phyloP scores from a whole-genome alignment of 92 coral and sea anemone genomes.

The Ricordea florida region DNA sequence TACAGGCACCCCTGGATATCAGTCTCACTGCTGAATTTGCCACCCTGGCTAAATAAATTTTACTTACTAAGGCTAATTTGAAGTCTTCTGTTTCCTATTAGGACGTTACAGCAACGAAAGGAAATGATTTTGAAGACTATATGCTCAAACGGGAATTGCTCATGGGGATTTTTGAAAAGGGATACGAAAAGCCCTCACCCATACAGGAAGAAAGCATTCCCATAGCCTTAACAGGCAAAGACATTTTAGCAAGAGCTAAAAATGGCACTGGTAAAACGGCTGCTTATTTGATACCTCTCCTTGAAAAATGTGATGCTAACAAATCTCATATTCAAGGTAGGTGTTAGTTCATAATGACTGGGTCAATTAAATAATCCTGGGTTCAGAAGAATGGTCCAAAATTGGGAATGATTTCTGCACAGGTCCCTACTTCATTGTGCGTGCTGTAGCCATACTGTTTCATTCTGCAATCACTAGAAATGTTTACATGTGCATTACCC shows the following conservation, averaged over 20 bases:
- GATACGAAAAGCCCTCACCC: constrained; percentile 96
- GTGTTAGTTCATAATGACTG: background rate
- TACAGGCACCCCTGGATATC: too few relatives aligned
- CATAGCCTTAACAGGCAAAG: constrained; percentile 94
- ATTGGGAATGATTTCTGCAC: too few relatives aligned
- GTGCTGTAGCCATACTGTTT: too few relatives aligned
- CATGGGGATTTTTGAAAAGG: constrained; percentile 99
- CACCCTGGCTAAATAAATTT: too few relatives aligned
- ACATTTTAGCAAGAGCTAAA: constrained; percentile 97
- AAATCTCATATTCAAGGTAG: constrained; percentile 91
- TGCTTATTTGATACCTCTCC: constrained; percentile 92
- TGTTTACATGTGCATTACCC: too few relatives aligned
- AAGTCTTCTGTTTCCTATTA: constrained; percentile 7
- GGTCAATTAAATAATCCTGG: too few relatives aligned
- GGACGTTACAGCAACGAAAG: constrained; percentile 99
- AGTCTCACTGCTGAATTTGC: too few relatives aligned
- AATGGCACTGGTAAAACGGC: constrained; percentile 99
- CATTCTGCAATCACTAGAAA: too few relatives aligned
- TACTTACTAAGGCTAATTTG: background rate
- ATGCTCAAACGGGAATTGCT: constrained; percentile 92
- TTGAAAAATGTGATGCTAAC: constrained; percentile 80
- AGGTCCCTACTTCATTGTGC: too few relatives aligned
- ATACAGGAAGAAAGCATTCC: constrained; percentile 99
- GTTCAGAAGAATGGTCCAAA: too few relatives aligned
- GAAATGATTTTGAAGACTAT: constrained; percentile 99